These are phyloP conservation scores for Aviceda subcristata DNA, from an alignment of 2,113 vertebrate species.

Conservation along the genomic window DNA sequence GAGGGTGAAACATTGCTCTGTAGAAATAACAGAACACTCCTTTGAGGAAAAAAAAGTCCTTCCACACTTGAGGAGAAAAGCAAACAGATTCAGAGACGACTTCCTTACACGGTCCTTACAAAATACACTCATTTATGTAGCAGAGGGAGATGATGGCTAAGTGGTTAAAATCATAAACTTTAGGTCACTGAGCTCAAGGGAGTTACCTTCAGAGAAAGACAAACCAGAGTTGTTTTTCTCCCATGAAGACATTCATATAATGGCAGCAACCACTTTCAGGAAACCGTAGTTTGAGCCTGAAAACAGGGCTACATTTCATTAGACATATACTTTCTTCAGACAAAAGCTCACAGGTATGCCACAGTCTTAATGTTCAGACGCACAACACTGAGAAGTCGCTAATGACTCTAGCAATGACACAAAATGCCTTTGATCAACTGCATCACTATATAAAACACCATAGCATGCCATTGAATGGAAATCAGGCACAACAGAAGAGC, in stretches of 20 bases:
- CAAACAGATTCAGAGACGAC: background rate
- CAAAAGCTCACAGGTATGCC: conserved; percentile 47
- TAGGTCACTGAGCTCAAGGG: background rate
- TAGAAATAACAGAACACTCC: background rate
- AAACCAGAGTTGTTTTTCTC: background rate
- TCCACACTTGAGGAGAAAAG: background rate
- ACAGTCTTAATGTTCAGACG: background rate
- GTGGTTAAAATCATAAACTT: background rate
- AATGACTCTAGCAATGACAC: conserved; percentile 67
- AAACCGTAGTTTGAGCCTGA: background rate
- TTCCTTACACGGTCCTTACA: background rate
- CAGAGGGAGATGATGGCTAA: background rate
- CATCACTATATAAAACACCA: conserved; percentile 56
- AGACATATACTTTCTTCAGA: background rate
- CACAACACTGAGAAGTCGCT: conserved; percentile 41
- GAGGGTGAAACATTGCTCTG: background rate
- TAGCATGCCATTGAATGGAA: conserved; percentile 69
- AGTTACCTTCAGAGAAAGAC: background rate
- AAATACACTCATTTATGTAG: background rate
- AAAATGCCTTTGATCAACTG: conserved; percentile 66
- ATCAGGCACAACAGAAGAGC: conserved; percentile 74
- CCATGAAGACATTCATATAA: background rate
- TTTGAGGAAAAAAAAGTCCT: background rate
- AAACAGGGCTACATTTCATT: background rate
- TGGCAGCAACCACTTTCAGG: background rate